These are phyloP conservation scores for Nycticryphes semicollaris DNA, from an alignment of 2,113 vertebrate species.

Conservation along the genomic window DNA sequence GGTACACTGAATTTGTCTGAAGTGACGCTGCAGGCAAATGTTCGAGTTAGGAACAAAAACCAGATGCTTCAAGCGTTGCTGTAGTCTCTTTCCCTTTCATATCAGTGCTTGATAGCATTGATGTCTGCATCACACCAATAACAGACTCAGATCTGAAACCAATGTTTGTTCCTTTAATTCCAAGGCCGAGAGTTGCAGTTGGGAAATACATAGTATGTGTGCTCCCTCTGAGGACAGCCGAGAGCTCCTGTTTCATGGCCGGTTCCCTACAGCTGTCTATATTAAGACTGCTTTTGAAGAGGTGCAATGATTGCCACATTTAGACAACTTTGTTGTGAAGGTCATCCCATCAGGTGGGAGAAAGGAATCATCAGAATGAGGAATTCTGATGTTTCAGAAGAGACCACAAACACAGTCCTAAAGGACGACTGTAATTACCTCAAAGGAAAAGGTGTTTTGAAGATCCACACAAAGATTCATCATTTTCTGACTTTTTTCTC, in stretches of 20 bases:
- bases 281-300: not conserved
- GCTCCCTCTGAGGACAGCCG: not conserved
- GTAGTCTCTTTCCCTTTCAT: not conserved
- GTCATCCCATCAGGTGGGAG: not conserved
- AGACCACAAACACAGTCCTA: not conserved
- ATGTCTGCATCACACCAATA: not conserved
- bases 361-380: not conserved
- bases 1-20: not conserved
- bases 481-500: not conserved
- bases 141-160: not conserved
- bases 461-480: not conserved
- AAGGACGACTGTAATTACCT: not conserved
- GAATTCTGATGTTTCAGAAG: not conserved
- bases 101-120: not conserved
- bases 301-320: not conserved
- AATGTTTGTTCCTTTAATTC: not conserved
- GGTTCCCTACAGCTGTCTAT: not conserved
- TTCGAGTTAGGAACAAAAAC: not conserved
- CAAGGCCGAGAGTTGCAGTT: not conserved
- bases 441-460: not conserved
- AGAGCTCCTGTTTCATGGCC: not conserved
- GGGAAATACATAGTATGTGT: accelerated
- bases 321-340: not conserved
- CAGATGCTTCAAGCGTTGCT: not conserved
- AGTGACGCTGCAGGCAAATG: not conserved